A percentile compares a stretch with the other conserved stretches of the same genome.
Conservation (phyloP, 2,888 invertebrate species). For the Leuctra nigra region DNA sequence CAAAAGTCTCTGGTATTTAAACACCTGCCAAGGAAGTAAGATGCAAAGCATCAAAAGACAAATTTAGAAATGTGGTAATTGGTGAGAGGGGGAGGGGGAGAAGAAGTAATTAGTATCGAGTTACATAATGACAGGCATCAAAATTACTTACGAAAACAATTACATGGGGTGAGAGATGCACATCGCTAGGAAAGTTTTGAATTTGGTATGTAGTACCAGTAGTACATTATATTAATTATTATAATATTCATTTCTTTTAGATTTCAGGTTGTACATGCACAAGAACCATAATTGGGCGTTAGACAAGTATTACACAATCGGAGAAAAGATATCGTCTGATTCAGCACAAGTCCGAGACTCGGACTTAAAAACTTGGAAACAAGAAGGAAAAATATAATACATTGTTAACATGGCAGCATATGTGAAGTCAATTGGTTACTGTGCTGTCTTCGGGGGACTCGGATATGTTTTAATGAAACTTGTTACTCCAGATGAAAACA, state of each 20-base stretch:
- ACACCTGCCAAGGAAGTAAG: too few species aligned
- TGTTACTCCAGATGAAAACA: conserved; percentile 46
- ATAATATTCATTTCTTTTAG: conserved; percentile 47
- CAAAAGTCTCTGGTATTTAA: too few species aligned
- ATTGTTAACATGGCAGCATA: neutral
- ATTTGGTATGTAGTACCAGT: too few species aligned
- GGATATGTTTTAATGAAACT: conserved; percentile 54
- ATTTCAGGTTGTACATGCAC: conserved; percentile 61
- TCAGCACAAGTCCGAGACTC: conserved; percentile 35
- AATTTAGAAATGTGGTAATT: too few species aligned
- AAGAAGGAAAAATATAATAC: conserved; percentile 43
- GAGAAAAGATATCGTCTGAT: conserved; percentile 50
- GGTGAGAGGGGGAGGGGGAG: too few species aligned
- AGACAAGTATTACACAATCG: conserved; percentile 61
- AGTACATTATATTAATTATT: too few species aligned
- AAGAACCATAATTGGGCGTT: conserved; percentile 58
- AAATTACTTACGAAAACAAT: too few species aligned
- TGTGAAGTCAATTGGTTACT: conserved; percentile 42
- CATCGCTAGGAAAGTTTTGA: too few species aligned
- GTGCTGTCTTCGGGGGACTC: conserved; percentile 51
- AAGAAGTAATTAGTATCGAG: too few species aligned
- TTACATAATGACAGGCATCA: too few species aligned
- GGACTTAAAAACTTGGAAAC: conserved; percentile 52
- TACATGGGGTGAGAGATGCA: too few species aligned
- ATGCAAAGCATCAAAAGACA: too few species aligned